These are phyloP conservation scores for Malachius bipustulatus DNA, from an alignment of 2,888 invertebrate genomes.

Conservation along the genomic window DNA sequence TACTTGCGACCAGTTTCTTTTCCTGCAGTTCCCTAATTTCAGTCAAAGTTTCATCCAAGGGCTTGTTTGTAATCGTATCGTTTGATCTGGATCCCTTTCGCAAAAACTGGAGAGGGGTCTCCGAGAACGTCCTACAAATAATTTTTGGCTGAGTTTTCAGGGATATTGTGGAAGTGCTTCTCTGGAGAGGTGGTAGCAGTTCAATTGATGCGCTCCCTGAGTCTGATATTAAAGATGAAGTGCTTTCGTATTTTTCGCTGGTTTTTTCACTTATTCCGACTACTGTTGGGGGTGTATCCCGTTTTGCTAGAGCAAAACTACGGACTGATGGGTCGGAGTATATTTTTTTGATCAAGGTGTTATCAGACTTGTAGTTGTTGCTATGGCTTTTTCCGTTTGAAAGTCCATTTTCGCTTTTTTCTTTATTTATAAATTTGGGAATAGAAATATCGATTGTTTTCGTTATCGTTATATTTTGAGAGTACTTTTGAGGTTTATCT, in stretches of 20 bases:
- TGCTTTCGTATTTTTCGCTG: neutral
- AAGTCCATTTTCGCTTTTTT: too few relatives aligned
- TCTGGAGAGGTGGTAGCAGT: neutral
- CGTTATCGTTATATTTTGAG: neutral
- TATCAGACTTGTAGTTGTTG: constrained; percentile 23
- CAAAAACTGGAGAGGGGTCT: too few relatives aligned
- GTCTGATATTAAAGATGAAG: neutral
- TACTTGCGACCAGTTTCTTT: constrained; percentile 24
- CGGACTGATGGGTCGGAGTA: constrained; percentile 25
- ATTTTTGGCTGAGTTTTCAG: too few relatives aligned
- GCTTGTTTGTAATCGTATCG: too few relatives aligned
- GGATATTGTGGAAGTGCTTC: neutral
- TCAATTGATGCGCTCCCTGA: constrained; percentile 3
- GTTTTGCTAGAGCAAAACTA: constrained; percentile 23
- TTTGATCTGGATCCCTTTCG: too few relatives aligned
- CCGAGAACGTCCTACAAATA: too few relatives aligned
- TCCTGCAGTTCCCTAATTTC: constrained; percentile 24
- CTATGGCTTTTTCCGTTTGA: too few relatives aligned
- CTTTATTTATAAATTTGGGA: neutral
- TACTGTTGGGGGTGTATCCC: constrained; percentile 17
- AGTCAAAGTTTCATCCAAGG: neutral
- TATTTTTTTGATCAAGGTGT: constrained; percentile 27
- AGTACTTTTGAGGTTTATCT: neutral
- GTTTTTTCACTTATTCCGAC: too few relatives aligned
- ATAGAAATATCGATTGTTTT: neutral